Evolutionary conservation across 2,888 invertebrate genomes (phyloP), one percentile per base, ranked within the genome.

Genomic region (Drosophila putrida): DNA sequence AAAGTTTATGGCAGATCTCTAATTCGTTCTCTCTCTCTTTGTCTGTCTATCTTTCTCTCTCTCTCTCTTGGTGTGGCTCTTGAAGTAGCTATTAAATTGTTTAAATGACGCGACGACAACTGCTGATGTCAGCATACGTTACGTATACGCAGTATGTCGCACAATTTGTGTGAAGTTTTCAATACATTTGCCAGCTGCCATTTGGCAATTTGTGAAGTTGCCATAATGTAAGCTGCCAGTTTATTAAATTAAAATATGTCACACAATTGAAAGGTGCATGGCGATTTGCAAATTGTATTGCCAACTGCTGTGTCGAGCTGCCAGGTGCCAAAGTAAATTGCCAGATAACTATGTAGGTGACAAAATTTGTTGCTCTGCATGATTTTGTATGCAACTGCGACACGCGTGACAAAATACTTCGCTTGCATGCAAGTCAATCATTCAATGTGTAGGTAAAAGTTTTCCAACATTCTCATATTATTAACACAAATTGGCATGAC

Each of bases 231-330:
- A 64, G 47, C 65, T 60, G 57, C 10, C 63, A 68, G 74, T 51
- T 82, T 81, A 73, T 82, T 73, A 75, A 83, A 83, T 81, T 81
- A 78, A 76, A 83, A 76, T 75, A 77, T 77, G 72, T 76, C 71
- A 63, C 50, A 76, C 73, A 61, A 76, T 70, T 64, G 71, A 62
- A 65, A 63, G 70, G 51, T 65, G 70, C 65, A 57, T 66, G 62
- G 64, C 71, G 68, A 82, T 78, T 78, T 72, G 74, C 68, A 81
- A 82, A 81, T 80, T 78, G 68, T 43, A 59, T 71, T 71, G 68
- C 67, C 51, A 66, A 46, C 51, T 58, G 62, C 46, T 49, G 74
- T 15, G 44, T 25, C 35, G 31, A 4, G 36, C 25, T 51, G 55
- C 27, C 43, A 53, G 39, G 44, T 59, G 51, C 47, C 75, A 43